Percentiles rank a stretch among this genome's conserved stretches.
These are phyloP conservation scores for Muscicapa comitata DNA, from an alignment of 2,797 vertebrate genomes.

Conservation along the genomic window DNA sequence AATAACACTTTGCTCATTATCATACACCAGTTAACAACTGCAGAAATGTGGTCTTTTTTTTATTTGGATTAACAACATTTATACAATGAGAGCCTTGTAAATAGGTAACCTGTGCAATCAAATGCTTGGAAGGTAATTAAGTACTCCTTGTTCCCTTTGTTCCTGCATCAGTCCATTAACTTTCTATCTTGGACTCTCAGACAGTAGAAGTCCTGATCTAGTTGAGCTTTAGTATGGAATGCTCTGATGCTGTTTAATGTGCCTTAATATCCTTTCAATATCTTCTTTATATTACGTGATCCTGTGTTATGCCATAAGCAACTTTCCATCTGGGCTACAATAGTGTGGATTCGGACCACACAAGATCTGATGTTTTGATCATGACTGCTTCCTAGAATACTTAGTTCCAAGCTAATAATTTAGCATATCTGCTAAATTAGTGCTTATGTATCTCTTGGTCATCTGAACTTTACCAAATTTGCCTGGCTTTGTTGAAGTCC, in stretches of 20 bases:
- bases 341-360: neutral
- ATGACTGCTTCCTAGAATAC: neutral
- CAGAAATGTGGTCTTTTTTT: neutral
- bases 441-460: neutral
- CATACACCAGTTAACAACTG: neutral
- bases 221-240: slow-evolving; percentile 80
- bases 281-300: neutral
- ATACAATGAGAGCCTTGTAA: neutral
- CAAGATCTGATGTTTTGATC: slow-evolving; percentile 24
- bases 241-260: slow-evolving; percentile 74
- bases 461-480: neutral
- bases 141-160: slow-evolving; percentile 66
- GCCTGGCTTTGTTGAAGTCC: neutral
- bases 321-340: neutral
- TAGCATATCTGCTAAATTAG: neutral
- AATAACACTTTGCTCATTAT: neutral
- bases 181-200: slow-evolving; percentile 42
- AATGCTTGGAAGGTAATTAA: slow-evolving; percentile 34
- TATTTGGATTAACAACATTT: neutral
- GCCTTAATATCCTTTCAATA: slow-evolving; percentile 54
- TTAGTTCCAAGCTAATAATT: slow-evolving; percentile 48
- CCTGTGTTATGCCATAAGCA: neutral
- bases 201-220: slow-evolving; percentile 65
- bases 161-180: slow-evolving; percentile 51
- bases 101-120: neutral